Conservation (phyloP, 2,797 vertebrate genomes). For the Argya squamiceps region DNA sequence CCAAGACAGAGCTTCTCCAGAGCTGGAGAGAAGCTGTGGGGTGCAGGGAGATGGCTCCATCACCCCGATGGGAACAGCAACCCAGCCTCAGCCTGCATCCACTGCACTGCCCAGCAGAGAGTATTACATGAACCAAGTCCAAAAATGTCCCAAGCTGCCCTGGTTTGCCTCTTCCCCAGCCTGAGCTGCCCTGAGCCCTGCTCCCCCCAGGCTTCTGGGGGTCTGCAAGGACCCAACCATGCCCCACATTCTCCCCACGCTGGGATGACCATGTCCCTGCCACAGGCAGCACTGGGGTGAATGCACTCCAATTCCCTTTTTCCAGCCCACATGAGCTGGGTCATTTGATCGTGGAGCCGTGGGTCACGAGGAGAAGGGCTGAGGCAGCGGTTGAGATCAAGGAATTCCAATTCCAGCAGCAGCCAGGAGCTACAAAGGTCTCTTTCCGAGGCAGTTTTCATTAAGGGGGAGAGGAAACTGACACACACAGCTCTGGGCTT, state of each 20-base stretch:
- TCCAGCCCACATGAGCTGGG: not conserved
- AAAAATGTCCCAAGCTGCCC: not conserved
- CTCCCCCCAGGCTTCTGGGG: not conserved
- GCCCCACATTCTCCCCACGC: not conserved
- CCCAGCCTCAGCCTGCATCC: not conserved
- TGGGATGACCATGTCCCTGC: not conserved
- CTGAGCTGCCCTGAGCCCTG: not conserved
- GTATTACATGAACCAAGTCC: not conserved
- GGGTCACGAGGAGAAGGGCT: not conserved
- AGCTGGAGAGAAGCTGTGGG: not conserved
- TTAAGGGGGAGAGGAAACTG: not conserved
- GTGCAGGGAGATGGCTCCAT: not conserved
- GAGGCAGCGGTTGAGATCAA: not conserved
- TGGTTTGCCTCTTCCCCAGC: not conserved
- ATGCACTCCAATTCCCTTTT: not conserved
- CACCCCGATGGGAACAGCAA: not conserved
- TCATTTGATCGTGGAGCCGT: not conserved
- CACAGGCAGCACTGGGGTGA: not conserved
- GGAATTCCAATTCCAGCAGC: not conserved
- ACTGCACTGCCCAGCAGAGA: rapidly evolving
- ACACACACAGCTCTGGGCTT: not conserved
- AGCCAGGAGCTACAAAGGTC: not conserved
- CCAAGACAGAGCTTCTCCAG: not conserved
- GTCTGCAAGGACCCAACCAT: not conserved
- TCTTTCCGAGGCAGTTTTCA: not conserved